Evolutionary conservation across 2,888 invertebrate genomes (phyloP).

Genomic region (Andrena trimmerana): DNA sequence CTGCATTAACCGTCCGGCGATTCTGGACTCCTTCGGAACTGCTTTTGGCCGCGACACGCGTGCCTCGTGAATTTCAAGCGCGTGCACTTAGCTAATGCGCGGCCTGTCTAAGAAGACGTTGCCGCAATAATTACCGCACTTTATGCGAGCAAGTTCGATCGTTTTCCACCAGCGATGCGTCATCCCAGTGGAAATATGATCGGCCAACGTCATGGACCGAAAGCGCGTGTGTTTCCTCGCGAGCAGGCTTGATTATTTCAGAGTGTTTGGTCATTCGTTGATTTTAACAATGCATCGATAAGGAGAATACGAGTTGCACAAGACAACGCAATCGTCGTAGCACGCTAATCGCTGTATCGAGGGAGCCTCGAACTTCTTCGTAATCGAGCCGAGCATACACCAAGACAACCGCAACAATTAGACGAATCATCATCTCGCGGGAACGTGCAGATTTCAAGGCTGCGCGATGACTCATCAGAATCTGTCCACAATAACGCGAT

Average conservation of each 20-base stretch:
- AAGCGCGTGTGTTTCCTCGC: neutral
- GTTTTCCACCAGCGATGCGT: neutral
- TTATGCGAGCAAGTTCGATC: conserved; percentile 2
- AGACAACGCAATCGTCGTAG: conserved; percentile 28
- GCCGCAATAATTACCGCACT: conserved; percentile 6
- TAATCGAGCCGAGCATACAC: conserved; percentile 44
- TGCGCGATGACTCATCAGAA: conserved; percentile 74
- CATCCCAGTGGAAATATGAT: too few relatives aligned
- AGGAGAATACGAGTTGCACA: conserved; percentile 34
- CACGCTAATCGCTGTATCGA: conserved; percentile 10
- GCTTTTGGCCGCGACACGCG: neutral
- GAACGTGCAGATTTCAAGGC: conserved; percentile 71
- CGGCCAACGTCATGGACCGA: neutral
- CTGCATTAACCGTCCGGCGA: neutral
- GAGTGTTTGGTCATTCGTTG: neutral
- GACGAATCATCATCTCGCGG: conserved; percentile 65
- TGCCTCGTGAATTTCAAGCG: neutral
- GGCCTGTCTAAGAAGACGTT: conserved; percentile 3
- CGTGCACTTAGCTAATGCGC: neutral
- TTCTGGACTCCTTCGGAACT: neutral
- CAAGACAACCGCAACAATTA: conserved; percentile 54
- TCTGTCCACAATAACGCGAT: conserved; percentile 66
- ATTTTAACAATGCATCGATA: conserved; percentile 52
- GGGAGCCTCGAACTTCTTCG: conserved; percentile 61
- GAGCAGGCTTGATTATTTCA: too few relatives aligned